Conservation (phyloP, 2,888 invertebrate genomes). For the Trilocha varians region DNA sequence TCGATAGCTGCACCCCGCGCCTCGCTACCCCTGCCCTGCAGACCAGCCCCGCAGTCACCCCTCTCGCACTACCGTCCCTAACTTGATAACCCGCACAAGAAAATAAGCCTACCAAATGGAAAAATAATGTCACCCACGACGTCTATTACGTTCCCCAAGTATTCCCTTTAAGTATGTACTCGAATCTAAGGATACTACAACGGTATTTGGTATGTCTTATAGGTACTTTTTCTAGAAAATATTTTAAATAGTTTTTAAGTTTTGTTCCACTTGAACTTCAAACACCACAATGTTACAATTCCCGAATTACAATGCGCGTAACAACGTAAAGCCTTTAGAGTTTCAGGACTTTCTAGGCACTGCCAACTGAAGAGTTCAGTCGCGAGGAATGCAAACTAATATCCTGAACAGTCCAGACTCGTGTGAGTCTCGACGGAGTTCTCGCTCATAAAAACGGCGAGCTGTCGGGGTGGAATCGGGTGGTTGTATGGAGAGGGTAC, state of each 20-base stretch:
- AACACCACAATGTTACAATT: too few species aligned
- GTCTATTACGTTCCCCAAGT: slow-evolving; percentile 38
- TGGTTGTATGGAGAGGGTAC: slow-evolving; percentile 42
- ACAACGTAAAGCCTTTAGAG: too few species aligned
- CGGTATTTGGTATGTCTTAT: not conserved
- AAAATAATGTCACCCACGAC: slow-evolving; percentile 62
- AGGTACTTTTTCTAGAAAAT: not conserved
- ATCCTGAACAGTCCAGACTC: slow-evolving; percentile 55
- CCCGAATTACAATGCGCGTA: too few species aligned
- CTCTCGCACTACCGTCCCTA: slow-evolving; percentile 55
- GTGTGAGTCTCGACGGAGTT: slow-evolving; percentile 52
- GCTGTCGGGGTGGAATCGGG: slow-evolving; percentile 50
- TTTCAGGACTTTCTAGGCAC: too few species aligned
- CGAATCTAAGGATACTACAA: not conserved
- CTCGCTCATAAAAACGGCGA: slow-evolving; percentile 63
- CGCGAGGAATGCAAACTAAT: slow-evolving; percentile 49
- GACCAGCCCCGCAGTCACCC: slow-evolving; percentile 54
- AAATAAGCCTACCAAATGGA: slow-evolving; percentile 70
- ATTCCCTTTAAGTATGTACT: slow-evolving; percentile 13
- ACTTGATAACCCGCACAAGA: slow-evolving; percentile 69
- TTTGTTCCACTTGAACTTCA: too few species aligned
- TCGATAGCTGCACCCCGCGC: slow-evolving; percentile 71
- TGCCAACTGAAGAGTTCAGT: slow-evolving; percentile 33
- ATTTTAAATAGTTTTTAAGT: too few species aligned
- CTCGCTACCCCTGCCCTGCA: slow-evolving; percentile 58